A percentile compares a stretch with the other conserved stretches of the same genome.
Evolutionary conservation across 2,113 vertebrate genomes (phyloP).

Genomic region (Gambusia affinis): DNA sequence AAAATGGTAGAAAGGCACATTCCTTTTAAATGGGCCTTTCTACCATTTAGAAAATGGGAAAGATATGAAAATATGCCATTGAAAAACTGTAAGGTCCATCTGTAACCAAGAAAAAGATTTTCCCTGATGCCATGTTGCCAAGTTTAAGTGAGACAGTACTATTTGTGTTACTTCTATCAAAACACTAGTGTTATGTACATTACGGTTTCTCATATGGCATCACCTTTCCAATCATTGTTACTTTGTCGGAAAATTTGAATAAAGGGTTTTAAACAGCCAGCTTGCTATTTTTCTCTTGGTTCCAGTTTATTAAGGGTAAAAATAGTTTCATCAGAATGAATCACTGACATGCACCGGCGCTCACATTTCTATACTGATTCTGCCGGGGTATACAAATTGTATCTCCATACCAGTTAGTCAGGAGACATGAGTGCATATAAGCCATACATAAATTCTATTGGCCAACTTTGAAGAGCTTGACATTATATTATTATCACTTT

Average conservation of each 20-base stretch:
- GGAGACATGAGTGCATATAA: neutral
- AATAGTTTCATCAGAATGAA: neutral
- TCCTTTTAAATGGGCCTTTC: too few species aligned
- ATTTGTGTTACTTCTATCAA: too few species aligned
- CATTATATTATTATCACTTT: slow-evolving; percentile 40
- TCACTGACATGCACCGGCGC: neutral
- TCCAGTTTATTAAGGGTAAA: neutral
- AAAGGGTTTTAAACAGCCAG: neutral
- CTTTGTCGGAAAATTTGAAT: neutral
- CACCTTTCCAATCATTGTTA: neutral
- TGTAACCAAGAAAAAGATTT: too few species aligned
- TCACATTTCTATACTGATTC: neutral
- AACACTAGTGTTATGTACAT: too few species aligned
- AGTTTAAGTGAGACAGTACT: too few species aligned
- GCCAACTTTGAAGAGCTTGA: slow-evolving; percentile 4
- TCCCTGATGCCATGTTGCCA: too few species aligned
- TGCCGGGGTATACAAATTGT: neutral
- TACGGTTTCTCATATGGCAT: neutral
- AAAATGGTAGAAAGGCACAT: too few species aligned
- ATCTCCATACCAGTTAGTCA: neutral
- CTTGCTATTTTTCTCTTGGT: neutral
- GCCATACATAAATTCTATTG: neutral
- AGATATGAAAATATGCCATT: too few species aligned
- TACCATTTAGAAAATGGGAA: too few species aligned
- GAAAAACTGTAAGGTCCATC: too few species aligned